Evolutionary conservation across 1,140 invertebrate genomes (phyloP), one percentile per base, ranked within the genome.

Genomic region (Stenopsyche tienmushanensis): DNA sequence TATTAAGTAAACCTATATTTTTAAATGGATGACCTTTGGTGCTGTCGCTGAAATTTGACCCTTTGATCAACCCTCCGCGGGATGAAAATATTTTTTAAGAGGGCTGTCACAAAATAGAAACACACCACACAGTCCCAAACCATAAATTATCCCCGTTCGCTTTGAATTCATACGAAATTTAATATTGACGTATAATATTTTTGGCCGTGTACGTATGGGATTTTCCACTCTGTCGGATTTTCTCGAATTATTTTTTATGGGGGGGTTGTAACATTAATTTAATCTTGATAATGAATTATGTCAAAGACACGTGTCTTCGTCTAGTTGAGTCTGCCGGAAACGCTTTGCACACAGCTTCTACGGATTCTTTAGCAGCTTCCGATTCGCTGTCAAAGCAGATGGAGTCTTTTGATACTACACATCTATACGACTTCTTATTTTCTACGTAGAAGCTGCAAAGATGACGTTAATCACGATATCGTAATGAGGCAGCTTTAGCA

Each of bases 1-100:
- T 62, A 62, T 62, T 62, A 62, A 62, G 59, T 42, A 50, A 62
- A 62, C 59, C 49, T 50, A 52, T 62, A 52, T 45, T 62, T 60
- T 62, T 60, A 44, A 50, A 50, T 52, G 18, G 57, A 39, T 52
- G 59, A 52, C 17, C 23, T 20, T 39, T 7, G 10, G 8, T 45
- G 17, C 34, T 25, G 3, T 26, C 42, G 13, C 42, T 1, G 13
- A 34, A n/a, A n/a, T n/a, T n/a, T n/a, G n/a, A n/a, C n/a, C n/a
- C n/a, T n/a, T n/a, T n/a, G n/a, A n/a, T n/a, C n/a, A n/a, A n/a
- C n/a, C n/a, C n/a, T n/a, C n/a, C n/a, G n/a, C n/a, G n/a, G n/a
- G n/a, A n/a, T n/a, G n/a, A n/a, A n/a, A n/a, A n/a, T n/a, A n/a
- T n/a, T n/a, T n/a, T n/a, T n/a, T n/a, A n/a, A n/a, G n/a, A n/a